phyloP scores from a whole-genome alignment of 2,113 vertebrate genomes.

The Paratilapia polleni region DNA sequence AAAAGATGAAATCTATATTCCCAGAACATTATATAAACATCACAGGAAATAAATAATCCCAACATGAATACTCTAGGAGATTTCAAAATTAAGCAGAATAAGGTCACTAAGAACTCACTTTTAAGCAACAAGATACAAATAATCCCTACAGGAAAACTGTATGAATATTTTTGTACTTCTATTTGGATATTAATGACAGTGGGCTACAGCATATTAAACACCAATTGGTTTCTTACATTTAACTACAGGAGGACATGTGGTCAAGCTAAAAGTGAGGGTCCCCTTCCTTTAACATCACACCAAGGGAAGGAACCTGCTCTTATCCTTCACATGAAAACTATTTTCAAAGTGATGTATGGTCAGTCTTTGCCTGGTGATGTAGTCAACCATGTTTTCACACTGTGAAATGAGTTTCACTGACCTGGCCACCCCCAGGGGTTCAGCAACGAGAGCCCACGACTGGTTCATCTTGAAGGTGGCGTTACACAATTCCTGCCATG shows the following conservation, averaged over 20 bases:
- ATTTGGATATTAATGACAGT: background rate
- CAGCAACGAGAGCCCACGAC: background rate
- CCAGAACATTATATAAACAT: slow-evolving; percentile 20
- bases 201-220: background rate
- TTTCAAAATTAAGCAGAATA: slow-evolving; percentile 32
- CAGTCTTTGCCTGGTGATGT: slow-evolving; percentile 20
- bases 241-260: background rate
- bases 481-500: slow-evolving; percentile 19
- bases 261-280: background rate
- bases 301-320: background rate
- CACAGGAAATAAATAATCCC: background rate
- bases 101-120: slow-evolving; percentile 19
- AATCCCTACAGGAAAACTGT: background rate
- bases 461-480: slow-evolving; percentile 22
- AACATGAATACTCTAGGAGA: background rate
- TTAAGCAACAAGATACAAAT: slow-evolving; percentile 8
- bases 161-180: background rate
- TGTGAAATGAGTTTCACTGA: slow-evolving; percentile 46
- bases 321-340: background rate
- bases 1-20: slow-evolving; percentile 19
- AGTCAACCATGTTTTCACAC: slow-evolving; percentile 26
- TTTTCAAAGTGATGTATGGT: slow-evolving; percentile 35
- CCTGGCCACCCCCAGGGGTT: background rate
- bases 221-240: background rate
- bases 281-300: background rate